phyloP scores from a whole-genome alignment of 2,797 vertebrate genomes.

The Sebastes aleutianus region DNA sequence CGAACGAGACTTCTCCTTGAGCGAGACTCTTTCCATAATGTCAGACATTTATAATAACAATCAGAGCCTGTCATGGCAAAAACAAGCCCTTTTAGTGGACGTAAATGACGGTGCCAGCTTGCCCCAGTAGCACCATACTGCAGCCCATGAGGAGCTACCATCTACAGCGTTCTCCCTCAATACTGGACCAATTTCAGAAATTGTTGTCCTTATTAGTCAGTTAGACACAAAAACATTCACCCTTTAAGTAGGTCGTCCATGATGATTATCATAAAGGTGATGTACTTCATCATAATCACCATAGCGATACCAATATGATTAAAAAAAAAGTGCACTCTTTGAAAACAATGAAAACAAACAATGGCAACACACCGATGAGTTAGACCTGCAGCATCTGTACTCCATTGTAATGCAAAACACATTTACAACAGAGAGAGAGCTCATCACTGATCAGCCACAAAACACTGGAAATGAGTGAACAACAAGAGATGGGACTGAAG shows the following conservation, averaged over 20 bases:
- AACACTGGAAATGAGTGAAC: slow-evolving; percentile 2
- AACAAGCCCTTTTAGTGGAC: too few relatives aligned
- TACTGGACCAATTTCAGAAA: too few relatives aligned
- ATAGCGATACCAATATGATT: background rate
- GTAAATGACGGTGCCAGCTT: too few relatives aligned
- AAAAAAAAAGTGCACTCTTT: background rate
- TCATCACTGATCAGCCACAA: slow-evolving; percentile 4
- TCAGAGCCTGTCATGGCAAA: too few relatives aligned
- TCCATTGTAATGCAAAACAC: background rate
- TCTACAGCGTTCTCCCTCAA: too few relatives aligned
- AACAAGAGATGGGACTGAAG: slow-evolving; percentile 2
- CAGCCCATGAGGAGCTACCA: too few relatives aligned
- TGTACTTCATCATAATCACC: background rate
- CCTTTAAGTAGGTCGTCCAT: background rate
- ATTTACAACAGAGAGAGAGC: background rate
- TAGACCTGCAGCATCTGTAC: background rate
- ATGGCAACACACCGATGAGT: slow-evolving; percentile 16
- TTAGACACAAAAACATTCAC: too few relatives aligned
- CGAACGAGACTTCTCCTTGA: too few relatives aligned
- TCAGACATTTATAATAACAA: too few relatives aligned
- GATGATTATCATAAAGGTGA: background rate
- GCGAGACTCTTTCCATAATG: too few relatives aligned
- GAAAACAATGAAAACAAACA: background rate
- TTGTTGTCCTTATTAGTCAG: too few relatives aligned
- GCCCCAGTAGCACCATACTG: too few relatives aligned